These are phyloP conservation scores for Byasa hedistus DNA, from an alignment of 2,888 invertebrate genomes.

Conservation along the genomic window DNA sequence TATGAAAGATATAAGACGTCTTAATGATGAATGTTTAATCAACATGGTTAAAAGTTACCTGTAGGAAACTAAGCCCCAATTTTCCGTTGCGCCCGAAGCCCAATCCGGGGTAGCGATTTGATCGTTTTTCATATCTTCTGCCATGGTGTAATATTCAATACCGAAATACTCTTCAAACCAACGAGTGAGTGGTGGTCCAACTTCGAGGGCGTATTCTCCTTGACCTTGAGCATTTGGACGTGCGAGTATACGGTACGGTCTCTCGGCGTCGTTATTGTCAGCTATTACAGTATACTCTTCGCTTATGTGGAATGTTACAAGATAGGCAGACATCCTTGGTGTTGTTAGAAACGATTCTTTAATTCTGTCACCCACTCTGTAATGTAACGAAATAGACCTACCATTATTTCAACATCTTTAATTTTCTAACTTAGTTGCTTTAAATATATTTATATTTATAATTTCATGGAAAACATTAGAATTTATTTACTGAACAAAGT, in stretches of 20 bases:
- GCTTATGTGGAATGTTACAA: constrained; percentile 85
- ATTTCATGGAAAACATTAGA: too few species aligned
- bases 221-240: constrained; percentile 62
- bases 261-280: constrained; percentile 48
- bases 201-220: constrained; percentile 66
- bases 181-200: constrained; percentile 62
- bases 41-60: constrained; percentile 49
- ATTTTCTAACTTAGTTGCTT: too few species aligned
- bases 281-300: constrained; percentile 66
- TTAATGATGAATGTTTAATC: not conserved
- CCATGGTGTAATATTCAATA: constrained; percentile 66
- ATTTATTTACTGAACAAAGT: too few species aligned
- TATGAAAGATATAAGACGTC: too few species aligned
- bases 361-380: constrained; percentile 53
- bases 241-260: constrained; percentile 65
- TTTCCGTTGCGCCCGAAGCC: constrained; percentile 75
- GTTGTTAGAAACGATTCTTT: constrained; percentile 77
- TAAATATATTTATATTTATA: too few species aligned
- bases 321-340: constrained; percentile 89
- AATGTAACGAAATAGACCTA: constrained; percentile 31
- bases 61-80: constrained; percentile 74
- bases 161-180: constrained; percentile 66
- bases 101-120: constrained; percentile 71
- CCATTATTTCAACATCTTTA: not conserved
- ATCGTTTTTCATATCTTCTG: constrained; percentile 63